Percentiles rank a stretch among this genome's conserved stretches.
These are phyloP conservation scores for Terebella lapidaria DNA, from an alignment of 2,888 invertebrate species.

Conservation along the genomic window DNA sequence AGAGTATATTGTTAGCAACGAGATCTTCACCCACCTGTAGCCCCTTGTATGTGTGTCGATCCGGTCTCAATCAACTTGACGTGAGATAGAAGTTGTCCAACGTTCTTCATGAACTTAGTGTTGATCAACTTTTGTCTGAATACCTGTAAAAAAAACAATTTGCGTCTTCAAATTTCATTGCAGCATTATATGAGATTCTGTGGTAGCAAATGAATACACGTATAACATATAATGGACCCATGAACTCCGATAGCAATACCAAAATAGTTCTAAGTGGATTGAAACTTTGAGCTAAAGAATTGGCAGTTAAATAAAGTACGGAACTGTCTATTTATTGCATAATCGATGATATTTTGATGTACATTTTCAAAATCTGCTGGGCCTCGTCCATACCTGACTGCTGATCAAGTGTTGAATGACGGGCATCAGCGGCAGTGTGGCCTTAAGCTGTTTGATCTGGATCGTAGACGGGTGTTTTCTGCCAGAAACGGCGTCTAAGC, in stretches of 20 bases:
- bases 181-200: too few species aligned
- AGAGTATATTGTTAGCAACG: too few species aligned
- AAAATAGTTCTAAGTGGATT: too few species aligned
- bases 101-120: constrained; percentile 39
- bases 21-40: constrained; percentile 36
- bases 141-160: constrained; percentile 34
- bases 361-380: too few species aligned
- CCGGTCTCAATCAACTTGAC: constrained; percentile 45
- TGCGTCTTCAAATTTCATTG: too few species aligned
- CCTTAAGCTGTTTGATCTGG: constrained; percentile 46
- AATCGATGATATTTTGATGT: too few species aligned
- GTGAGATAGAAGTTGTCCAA: constrained; percentile 40
- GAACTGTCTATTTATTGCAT: too few species aligned
- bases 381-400: constrained; percentile 45
- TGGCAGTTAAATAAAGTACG: too few species aligned
- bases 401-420: constrained; percentile 44
- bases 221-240: too few species aligned
- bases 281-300: too few species aligned
- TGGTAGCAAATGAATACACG: too few species aligned
- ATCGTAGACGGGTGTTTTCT: constrained; percentile 50
- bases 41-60: constrained; percentile 47
- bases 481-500: constrained; percentile 44
- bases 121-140: constrained; percentile 44
- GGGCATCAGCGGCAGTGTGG: constrained; percentile 40
- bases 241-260: too few species aligned